phyloP scores from a whole-genome alignment of 1,140 invertebrate genomes.

The Berghia stephanieae region DNA sequence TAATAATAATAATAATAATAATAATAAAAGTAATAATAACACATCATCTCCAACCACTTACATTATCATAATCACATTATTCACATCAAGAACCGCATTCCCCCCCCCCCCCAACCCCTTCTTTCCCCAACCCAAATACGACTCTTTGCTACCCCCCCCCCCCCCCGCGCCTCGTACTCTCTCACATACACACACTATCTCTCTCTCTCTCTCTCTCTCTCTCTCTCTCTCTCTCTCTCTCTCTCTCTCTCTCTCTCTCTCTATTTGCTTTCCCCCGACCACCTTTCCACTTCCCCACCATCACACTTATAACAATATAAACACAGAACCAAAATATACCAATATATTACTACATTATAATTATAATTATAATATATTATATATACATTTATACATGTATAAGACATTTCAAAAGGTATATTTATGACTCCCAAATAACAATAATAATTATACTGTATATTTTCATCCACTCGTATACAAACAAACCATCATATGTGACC shows the following conservation, averaged over 20 bases:
- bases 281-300: background rate
- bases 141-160: background rate
- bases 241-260: constrained; percentile 5
- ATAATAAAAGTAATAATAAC: background rate
- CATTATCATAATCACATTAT: background rate
- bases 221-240: constrained; percentile 18
- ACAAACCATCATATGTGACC: background rate
- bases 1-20: background rate
- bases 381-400: too few relatives aligned
- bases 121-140: background rate
- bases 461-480: background rate
- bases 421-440: background rate
- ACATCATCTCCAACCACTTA: background rate
- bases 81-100: background rate
- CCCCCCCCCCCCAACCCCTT: background rate
- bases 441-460: background rate
- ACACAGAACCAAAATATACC: too few relatives aligned
- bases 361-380: too few relatives aligned
- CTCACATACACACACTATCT: background rate
- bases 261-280: background rate
- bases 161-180: background rate
- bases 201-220: constrained; percentile 14
- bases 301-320: background rate
- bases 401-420: background rate
- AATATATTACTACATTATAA: too few relatives aligned